phyloP scores from a whole-genome alignment of 2,888 invertebrate genomes.

The Hylaea fasciaria region DNA sequence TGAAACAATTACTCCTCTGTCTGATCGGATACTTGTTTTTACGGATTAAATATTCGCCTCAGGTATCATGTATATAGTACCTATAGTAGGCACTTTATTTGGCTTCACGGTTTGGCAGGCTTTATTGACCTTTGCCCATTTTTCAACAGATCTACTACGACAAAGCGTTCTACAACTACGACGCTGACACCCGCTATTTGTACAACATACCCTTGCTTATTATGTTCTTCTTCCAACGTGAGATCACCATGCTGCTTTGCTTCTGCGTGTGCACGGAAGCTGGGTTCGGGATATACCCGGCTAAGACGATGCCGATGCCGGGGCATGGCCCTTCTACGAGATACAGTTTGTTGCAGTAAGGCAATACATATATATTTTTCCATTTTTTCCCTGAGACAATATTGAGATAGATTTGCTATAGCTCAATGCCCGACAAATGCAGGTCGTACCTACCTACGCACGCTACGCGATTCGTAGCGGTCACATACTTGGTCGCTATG shows the following conservation, averaged over 20 bases:
- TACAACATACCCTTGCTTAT: slow-evolving; percentile 92
- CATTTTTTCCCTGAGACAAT: too few species aligned
- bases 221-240: slow-evolving; percentile 90
- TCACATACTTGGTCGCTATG: too few species aligned
- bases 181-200: slow-evolving; percentile 88
- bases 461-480: too few species aligned
- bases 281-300: slow-evolving; percentile 94
- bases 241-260: slow-evolving; percentile 90
- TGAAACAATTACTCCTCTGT: slow-evolving; percentile 86
- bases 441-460: too few species aligned
- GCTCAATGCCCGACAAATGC: too few species aligned
- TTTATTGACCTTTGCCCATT: not conserved
- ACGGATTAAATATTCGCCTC: slow-evolving; percentile 84
- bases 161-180: slow-evolving; percentile 87
- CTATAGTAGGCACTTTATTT: too few species aligned
- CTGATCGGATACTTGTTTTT: slow-evolving; percentile 81
- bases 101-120: too few species aligned
- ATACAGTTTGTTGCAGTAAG: slow-evolving; percentile 66
- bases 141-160: slow-evolving; percentile 87
- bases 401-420: too few species aligned
- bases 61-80: slow-evolving; percentile 59
- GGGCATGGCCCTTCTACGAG: slow-evolving; percentile 91
- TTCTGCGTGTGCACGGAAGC: slow-evolving; percentile 93
- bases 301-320: slow-evolving; percentile 85
- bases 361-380: not conserved